These are phyloP conservation scores for Chaitophorus viminalis DNA, from an alignment of 2,888 invertebrate species.

Conservation along the genomic window DNA sequence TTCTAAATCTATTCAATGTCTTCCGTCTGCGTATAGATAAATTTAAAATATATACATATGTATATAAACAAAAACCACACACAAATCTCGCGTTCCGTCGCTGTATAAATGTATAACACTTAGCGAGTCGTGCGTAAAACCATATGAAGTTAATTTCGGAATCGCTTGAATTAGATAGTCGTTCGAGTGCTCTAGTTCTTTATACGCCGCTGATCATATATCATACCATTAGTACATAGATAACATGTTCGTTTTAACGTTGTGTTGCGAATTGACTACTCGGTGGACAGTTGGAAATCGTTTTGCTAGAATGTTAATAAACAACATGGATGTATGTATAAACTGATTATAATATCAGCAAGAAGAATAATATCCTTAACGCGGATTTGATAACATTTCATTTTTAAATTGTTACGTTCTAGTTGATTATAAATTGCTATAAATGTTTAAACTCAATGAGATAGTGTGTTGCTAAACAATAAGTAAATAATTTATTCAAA, in stretches of 20 bases:
- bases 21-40: neutral
- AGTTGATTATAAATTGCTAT: too few relatives aligned
- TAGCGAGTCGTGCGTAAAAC: neutral
- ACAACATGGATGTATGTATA: too few relatives aligned
- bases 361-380: too few relatives aligned
- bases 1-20: neutral
- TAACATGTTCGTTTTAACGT: neutral
- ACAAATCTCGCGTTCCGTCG: neutral
- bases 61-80: neutral
- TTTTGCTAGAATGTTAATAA: too few relatives aligned
- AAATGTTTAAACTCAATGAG: neutral
- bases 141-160: neutral
- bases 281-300: too few relatives aligned
- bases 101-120: neutral
- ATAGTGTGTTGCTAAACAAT: neutral
- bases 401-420: too few relatives aligned
- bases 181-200: neutral
- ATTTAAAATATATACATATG: neutral
- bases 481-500: constrained; percentile 25
- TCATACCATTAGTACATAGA: too few relatives aligned
- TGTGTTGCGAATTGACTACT: too few relatives aligned
- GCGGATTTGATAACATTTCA: too few relatives aligned
- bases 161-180: neutral
- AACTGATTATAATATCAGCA: too few relatives aligned
- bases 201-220: too few relatives aligned